phyloP scores from a whole-genome alignment of 2,113 vertebrate species.

The Zosterops borbonicus region DNA sequence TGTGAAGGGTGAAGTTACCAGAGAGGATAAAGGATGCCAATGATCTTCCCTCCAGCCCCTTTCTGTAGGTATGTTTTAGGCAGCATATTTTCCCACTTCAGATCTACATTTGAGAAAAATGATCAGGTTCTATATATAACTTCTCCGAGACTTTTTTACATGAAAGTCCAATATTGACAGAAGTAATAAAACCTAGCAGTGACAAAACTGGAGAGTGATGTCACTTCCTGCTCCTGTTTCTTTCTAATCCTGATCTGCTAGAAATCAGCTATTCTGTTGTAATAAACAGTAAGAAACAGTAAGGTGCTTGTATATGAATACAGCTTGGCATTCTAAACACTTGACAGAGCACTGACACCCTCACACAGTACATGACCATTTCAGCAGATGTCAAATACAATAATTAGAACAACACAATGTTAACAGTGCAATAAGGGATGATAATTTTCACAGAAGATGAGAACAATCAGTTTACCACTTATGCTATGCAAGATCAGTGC shows the following conservation, averaged over 20 bases:
- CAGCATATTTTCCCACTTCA: background rate
- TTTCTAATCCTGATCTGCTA: background rate
- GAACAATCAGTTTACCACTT: background rate
- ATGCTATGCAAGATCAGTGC: background rate
- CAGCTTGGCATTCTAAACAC: background rate
- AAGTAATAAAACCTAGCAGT: background rate
- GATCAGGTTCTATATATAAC: background rate
- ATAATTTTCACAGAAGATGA: background rate
- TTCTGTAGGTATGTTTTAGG: background rate
- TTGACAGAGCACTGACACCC: background rate
- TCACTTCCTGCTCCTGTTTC: background rate
- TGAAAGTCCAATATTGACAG: background rate
- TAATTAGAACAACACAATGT: background rate
- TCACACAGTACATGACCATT: background rate
- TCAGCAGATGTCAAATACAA: background rate
- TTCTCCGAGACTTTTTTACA: background rate
- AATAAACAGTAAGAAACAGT: background rate
- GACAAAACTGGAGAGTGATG: background rate
- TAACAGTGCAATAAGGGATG: background rate
- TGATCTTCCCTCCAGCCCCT: background rate
- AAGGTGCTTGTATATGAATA: background rate
- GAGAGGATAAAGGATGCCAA: background rate
- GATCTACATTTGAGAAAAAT: background rate
- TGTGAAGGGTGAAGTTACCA: background rate
- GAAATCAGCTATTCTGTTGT: background rate